A percentile compares a stretch with the other conserved stretches of the same genome.
Evolutionary conservation across 2,888 invertebrate genomes (phyloP).

Genomic region (Apomyelois bistriatella): DNA sequence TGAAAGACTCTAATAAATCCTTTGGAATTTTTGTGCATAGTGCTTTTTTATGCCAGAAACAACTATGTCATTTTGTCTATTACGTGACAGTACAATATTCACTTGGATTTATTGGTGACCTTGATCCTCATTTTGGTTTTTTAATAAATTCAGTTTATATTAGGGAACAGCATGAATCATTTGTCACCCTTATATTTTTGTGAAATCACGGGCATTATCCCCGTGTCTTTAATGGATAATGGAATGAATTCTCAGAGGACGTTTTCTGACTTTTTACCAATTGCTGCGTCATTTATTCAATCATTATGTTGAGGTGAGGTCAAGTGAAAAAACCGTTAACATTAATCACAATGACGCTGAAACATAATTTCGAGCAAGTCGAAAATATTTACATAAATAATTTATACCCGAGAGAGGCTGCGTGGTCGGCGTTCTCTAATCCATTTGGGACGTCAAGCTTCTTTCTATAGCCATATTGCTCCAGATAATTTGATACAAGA

Average conservation of each 20-base stretch:
- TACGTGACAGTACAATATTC: constrained; percentile 51
- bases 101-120: constrained; percentile 38
- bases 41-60: constrained; percentile 34
- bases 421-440: constrained; percentile 47
- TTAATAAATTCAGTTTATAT: not conserved
- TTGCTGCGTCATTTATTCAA: constrained; percentile 67
- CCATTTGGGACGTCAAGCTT: constrained; percentile 29
- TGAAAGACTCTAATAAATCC: constrained; percentile 24
- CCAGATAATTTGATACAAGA: constrained; percentile 34
- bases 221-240: constrained; percentile 40
- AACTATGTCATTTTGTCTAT: constrained; percentile 39
- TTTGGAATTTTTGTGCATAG: constrained; percentile 30
- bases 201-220: constrained; percentile 45
- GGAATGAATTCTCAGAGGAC: constrained; percentile 67
- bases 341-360: constrained; percentile 73
- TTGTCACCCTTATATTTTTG: constrained; percentile 43
- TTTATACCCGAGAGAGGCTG: constrained; percentile 64
- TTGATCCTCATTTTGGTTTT: no score
- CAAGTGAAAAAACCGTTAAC: constrained; percentile 71
- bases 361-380: constrained; percentile 69
- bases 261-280: constrained; percentile 54
- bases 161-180: constrained; percentile 15
- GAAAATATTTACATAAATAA: constrained; percentile 76
- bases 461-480: constrained; percentile 38
- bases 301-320: constrained; percentile 62